Percentiles rank a stretch among this genome's conserved stretches.
Evolutionary conservation across 2,113 vertebrate genomes (phyloP).

Genomic region (Mellivora capensis): DNA sequence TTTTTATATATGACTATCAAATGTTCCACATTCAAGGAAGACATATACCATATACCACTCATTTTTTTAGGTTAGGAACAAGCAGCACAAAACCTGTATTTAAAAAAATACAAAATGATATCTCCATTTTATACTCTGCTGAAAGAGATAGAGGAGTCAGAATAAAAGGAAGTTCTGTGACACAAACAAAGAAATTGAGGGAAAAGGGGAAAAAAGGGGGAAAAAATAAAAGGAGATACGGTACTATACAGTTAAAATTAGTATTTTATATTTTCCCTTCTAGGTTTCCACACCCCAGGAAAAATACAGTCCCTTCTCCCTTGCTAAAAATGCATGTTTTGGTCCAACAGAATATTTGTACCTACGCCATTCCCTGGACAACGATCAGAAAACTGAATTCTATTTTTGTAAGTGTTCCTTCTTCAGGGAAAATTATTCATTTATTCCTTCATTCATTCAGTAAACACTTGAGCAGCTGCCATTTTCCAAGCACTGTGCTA

Average conservation of each 20-base stretch:
- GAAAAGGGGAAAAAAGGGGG: background rate
- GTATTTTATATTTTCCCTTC: background rate
- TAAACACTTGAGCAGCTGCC: background rate
- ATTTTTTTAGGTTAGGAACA: constrained; percentile 9
- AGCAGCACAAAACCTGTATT: background rate
- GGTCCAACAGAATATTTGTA: background rate
- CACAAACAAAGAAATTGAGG: background rate
- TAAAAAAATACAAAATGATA: background rate
- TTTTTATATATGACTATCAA: background rate
- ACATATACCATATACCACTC: background rate
- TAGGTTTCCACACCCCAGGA: background rate
- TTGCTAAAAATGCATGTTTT: background rate
- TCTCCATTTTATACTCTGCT: background rate
- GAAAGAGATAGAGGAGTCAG: background rate
- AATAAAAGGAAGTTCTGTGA: background rate
- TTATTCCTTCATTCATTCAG: background rate
- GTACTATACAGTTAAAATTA: background rate
- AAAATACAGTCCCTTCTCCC: background rate
- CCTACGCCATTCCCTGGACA: background rate
- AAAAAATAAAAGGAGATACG: background rate
- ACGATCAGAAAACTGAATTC: background rate
- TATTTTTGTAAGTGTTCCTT: background rate
- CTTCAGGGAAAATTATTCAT: background rate
- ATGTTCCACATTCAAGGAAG: background rate
- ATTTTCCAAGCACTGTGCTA: background rate